Evolutionary conservation across 1,140 invertebrate species (phyloP), one percentile per base, ranked within the genome.

Genomic region (Atta cephalotes): DNA sequence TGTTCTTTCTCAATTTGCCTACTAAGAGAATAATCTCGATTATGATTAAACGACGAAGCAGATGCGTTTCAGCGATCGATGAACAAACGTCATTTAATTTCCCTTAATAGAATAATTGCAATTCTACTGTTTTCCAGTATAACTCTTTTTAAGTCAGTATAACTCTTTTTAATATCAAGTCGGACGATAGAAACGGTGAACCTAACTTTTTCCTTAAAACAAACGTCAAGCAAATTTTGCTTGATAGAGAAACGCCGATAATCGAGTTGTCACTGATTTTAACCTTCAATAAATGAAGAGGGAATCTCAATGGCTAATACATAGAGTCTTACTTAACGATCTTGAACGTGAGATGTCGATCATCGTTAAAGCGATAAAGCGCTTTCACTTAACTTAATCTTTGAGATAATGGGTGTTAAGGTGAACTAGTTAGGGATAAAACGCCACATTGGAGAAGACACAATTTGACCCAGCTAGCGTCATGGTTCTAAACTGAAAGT

Each of bases 361-460:
- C 89, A 88, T 91, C 89, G 86, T 90, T 90, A 90, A 86, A 65
- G 78, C 87, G 89, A 90, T 90, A 90, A 90, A 89, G 70, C 66
- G 86, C 89, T 90, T 90, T 88, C 89, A 90, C 86, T 91, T 90
- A 90, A 86, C 81, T 86, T 91, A 90, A 91, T 91, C 89, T 87
- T 39, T 7, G 35, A 28, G 56, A 60, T 84, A 86, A 86, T 79
- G 53, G 58, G 65, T 63, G 90, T 86, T 86, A 91, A 86, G 78
- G 49, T 66, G 72, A 89, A 89, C 88, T 89, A 65, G 85, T 90
- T 89, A 90, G 58, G 63, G 58, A 45, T 39, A 68, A 60, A 77
- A 28, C 21, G 51, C 58, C 14, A 62, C 71, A 72, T 78, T 49
- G 79, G 28, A 65, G 88, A 82, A 79, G 85, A 89, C 79, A 49